phyloP scores from a whole-genome alignment of 2,888 invertebrate species.

The Nemapogon koenigi region DNA sequence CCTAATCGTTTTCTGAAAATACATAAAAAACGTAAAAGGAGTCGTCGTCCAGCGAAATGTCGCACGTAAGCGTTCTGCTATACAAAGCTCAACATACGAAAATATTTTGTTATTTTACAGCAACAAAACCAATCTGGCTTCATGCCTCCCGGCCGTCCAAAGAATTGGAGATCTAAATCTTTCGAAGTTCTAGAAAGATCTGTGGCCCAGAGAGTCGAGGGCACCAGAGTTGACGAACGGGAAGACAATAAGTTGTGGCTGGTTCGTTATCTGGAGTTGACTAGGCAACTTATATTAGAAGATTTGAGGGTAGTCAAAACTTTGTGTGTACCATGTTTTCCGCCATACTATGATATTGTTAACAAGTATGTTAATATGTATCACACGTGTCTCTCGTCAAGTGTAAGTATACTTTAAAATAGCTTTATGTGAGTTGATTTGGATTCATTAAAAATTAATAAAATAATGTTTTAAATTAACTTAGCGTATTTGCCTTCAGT shows the following conservation, averaged over 20 bases:
- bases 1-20: no score
- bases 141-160: constrained; percentile 93
- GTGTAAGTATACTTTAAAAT: no score
- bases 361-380: constrained; percentile 93
- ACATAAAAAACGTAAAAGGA: no score
- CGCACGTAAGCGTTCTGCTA: no score
- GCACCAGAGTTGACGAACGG: constrained; percentile 92
- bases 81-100: no score
- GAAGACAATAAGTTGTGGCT: constrained; percentile 94
- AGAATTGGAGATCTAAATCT: constrained; percentile 87
- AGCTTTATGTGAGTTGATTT: no score
- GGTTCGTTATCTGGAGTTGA: constrained; percentile 89
- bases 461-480: no score
- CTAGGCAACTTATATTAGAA: constrained; percentile 85
- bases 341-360: constrained; percentile 92
- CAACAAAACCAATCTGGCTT: constrained; percentile 85
- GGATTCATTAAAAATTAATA: no score
- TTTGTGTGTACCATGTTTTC: constrained; percentile 92
- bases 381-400: constrained; percentile 83
- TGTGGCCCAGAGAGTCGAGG: constrained; percentile 87
- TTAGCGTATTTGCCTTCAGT: no score
- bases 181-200: constrained; percentile 82
- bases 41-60: no score
- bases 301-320: constrained; percentile 91
- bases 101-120: constrained; percentile 31